These are phyloP conservation scores for Drosophila kanapiae DNA, from an alignment of 1,140 invertebrate genomes.

Conservation along the genomic window DNA sequence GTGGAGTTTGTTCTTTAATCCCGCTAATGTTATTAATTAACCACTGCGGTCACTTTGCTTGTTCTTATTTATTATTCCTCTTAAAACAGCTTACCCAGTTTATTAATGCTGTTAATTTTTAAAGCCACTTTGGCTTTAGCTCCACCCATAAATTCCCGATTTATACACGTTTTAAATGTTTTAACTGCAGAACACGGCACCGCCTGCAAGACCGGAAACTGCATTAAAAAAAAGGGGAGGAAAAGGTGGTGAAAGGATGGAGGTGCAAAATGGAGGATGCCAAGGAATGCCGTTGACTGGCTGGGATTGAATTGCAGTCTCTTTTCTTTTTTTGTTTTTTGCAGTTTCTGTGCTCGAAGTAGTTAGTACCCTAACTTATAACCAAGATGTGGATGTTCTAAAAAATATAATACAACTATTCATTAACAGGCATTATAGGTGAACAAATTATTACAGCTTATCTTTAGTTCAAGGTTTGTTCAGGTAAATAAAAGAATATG, in stretches of 20 bases:
- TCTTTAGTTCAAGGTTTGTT: no score
- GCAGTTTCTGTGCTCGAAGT: neutral
- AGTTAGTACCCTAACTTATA: neutral
- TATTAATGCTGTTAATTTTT: slow-evolving; percentile 72
- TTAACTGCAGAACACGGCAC: slow-evolving; percentile 51
- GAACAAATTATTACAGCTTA: neutral
- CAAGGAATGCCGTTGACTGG: slow-evolving; percentile 40
- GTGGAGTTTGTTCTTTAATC: slow-evolving; percentile 11
- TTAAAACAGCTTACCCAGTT: slow-evolving; percentile 35
- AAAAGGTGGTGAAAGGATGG: slow-evolving; percentile 23
- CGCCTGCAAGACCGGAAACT: slow-evolving; percentile 34
- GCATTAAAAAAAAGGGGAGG: slow-evolving; percentile 45
- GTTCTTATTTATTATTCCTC: slow-evolving; percentile 30
- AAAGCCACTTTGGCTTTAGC: slow-evolving; percentile 59
- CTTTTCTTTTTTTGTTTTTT: neutral
- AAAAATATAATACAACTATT: neutral
- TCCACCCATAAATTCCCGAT: slow-evolving; percentile 54
- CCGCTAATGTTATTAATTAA: slow-evolving; percentile 54
- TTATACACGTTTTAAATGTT: slow-evolving; percentile 70
- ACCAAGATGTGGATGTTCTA: no score
- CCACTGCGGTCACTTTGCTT: slow-evolving; percentile 18
- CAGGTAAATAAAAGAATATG: neutral
- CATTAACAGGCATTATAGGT: no score
- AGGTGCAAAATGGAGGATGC: slow-evolving; percentile 27
- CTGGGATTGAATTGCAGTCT: slow-evolving; percentile 38